A percentile compares a stretch with the other conserved stretches of the same genome.
Evolutionary conservation across 2,113 vertebrate species (phyloP).

Genomic region (Genyomyrus donnyi): DNA sequence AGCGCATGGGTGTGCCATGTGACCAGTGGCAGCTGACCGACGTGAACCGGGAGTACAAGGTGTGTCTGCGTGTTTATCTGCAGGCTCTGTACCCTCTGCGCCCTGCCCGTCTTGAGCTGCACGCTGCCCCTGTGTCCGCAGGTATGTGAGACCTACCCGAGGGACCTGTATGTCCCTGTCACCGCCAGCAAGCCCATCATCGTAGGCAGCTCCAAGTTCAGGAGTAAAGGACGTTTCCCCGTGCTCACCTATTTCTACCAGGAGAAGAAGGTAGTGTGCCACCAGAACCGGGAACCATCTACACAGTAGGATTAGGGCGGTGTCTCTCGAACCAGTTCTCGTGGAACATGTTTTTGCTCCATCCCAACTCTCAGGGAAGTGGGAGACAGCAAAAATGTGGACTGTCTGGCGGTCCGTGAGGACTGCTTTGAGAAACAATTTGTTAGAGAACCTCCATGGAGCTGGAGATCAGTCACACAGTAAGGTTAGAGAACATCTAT

Average conservation of each 20-base stretch:
- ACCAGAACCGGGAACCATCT: neutral
- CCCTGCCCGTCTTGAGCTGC: neutral
- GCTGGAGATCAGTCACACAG: neutral
- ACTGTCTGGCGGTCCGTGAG: too few relatives aligned
- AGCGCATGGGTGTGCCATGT: constrained; percentile 88
- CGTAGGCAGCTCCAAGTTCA: constrained; percentile 94
- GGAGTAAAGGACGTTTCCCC: constrained; percentile 96
- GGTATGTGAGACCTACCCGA: constrained; percentile 95
- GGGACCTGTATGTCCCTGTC: constrained; percentile 84
- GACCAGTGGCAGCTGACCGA: constrained; percentile 86
- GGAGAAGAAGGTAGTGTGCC: constrained; percentile 77
- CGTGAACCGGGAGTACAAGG: constrained; percentile 90
- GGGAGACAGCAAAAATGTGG: too few relatives aligned
- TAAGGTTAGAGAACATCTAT: neutral
- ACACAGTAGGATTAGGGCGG: neutral
- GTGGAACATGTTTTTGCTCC: too few relatives aligned
- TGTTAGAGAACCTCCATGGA: neutral
- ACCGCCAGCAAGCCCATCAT: constrained; percentile 90
- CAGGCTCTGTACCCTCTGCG: neutral
- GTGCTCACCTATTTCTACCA: constrained; percentile 91
- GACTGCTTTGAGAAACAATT: too few relatives aligned
- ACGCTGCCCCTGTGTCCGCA: constrained; percentile 38
- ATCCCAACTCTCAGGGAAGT: too few relatives aligned
- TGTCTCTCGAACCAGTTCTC: too few relatives aligned
- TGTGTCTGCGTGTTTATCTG: neutral